Conservation (phyloP, 2,797 vertebrate genomes). For the Salarias fasciatus region DNA sequence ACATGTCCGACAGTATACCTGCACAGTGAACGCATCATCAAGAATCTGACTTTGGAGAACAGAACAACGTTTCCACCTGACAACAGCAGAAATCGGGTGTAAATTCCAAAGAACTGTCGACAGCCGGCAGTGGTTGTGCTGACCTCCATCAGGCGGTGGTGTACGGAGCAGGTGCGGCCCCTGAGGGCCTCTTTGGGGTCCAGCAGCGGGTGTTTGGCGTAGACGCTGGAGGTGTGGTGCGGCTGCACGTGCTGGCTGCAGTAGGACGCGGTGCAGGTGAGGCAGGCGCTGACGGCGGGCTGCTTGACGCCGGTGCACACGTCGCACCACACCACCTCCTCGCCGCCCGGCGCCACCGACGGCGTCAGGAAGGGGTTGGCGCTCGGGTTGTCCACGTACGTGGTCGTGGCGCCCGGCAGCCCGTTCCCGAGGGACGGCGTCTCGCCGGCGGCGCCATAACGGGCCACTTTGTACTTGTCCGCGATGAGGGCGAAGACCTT, state of each 20-base stretch:
- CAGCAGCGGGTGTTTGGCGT: conserved; percentile 86
- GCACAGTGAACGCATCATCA: conserved; percentile 21
- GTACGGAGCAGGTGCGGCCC: conserved; percentile 84
- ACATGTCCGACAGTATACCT: conserved; percentile 87
- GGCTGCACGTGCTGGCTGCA: conserved; percentile 87
- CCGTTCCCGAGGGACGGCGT: rapidly evolving
- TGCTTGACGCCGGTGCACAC: conserved; percentile 79
- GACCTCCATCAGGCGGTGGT: conserved; percentile 87
- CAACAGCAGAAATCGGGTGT: no score
- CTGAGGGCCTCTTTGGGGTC: conserved; percentile 82
- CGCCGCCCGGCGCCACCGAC: rapidly evolving
- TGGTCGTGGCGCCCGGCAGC: rapidly evolving
- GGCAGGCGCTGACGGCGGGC: conserved; percentile 86
- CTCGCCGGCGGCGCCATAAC: neutral
- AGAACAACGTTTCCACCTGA: no score
- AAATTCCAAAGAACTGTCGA: no score
- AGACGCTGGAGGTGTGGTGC: conserved; percentile 83
- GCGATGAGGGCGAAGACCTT: conserved; percentile 78
- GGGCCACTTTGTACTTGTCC: conserved; percentile 58
- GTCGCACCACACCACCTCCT: conserved; percentile 83
- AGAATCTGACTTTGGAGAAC: no score
- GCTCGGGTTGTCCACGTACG: rapidly evolving
- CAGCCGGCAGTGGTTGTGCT: neutral
- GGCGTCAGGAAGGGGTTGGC: conserved; percentile 12
- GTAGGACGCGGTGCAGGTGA: conserved; percentile 94